These are phyloP conservation scores for Sicus ferrugineus DNA, from an alignment of 2,888 invertebrate species.

Conservation along the genomic window DNA sequence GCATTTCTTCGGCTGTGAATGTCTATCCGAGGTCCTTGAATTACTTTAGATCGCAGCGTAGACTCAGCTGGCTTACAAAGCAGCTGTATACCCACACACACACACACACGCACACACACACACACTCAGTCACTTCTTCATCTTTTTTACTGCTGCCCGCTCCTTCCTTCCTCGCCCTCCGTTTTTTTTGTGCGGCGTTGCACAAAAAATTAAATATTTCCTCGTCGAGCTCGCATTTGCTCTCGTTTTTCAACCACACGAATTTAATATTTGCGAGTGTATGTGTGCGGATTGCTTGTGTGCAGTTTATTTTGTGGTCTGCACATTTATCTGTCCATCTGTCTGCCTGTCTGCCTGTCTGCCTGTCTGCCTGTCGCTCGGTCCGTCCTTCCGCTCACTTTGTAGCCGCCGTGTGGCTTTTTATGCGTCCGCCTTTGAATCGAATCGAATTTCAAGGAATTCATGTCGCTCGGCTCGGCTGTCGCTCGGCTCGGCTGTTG, in stretches of 20 bases:
- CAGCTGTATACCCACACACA: not conserved
- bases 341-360: not conserved
- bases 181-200: not conserved
- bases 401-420: too few species aligned
- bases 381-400: not conserved
- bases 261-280: not conserved
- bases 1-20: too few species aligned
- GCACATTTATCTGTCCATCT: not conserved
- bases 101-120: not conserved
- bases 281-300: not conserved
- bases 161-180: not conserved
- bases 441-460: too few species aligned
- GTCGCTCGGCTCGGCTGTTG: too few species aligned
- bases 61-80: not conserved
- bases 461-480: too few species aligned
- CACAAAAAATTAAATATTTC: not conserved
- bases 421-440: too few species aligned
- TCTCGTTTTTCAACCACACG: not conserved
- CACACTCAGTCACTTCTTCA: not conserved
- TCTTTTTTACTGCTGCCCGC: not conserved
- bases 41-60: conserved; percentile 1
- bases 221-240: not conserved
- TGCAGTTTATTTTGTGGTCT: too few species aligned
- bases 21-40: conserved; percentile 2
- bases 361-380: not conserved